These are phyloP conservation scores for Leptinotarsa haldemani DNA, from an alignment of 2,888 invertebrate genomes.

Conservation along the genomic window DNA sequence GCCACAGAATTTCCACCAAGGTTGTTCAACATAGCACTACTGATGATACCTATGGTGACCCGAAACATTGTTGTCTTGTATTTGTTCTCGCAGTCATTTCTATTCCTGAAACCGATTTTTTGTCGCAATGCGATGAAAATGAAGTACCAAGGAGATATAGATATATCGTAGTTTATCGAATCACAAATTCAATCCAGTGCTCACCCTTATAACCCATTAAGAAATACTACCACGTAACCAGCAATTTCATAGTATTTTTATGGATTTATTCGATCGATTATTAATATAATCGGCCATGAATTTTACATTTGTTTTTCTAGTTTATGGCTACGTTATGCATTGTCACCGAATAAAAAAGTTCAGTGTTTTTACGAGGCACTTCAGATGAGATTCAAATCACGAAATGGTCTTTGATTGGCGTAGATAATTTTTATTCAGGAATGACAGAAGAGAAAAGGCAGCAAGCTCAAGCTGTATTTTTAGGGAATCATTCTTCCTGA, in stretches of 20 bases:
- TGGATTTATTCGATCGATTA: conserved; percentile 1
- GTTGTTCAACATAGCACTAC: too few species aligned
- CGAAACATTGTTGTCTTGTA: too few species aligned
- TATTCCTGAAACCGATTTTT: not conserved
- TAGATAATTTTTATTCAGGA: not conserved
- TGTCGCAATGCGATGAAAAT: not conserved
- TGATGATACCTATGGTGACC: too few species aligned
- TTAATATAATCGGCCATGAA: not conserved
- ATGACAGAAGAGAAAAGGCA: not conserved
- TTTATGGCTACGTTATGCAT: not conserved
- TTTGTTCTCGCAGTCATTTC: too few species aligned
- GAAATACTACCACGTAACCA: conserved; percentile 8
- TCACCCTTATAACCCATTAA: not conserved
- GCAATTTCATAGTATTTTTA: not conserved
- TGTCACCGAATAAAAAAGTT: not conserved
- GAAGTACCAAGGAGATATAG: not conserved
- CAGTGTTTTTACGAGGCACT: not conserved
- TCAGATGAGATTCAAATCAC: not conserved
- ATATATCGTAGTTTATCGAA: not conserved
- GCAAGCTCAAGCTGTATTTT: too few species aligned
- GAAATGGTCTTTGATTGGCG: not conserved
- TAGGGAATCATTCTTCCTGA: too few species aligned
- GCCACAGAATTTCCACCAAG: too few species aligned
- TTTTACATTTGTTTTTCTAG: not conserved
- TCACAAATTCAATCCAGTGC: not conserved